Base-by-base conservation (phyloP, 2,888 invertebrate genomes). In the Bellardia pandia region DNA sequence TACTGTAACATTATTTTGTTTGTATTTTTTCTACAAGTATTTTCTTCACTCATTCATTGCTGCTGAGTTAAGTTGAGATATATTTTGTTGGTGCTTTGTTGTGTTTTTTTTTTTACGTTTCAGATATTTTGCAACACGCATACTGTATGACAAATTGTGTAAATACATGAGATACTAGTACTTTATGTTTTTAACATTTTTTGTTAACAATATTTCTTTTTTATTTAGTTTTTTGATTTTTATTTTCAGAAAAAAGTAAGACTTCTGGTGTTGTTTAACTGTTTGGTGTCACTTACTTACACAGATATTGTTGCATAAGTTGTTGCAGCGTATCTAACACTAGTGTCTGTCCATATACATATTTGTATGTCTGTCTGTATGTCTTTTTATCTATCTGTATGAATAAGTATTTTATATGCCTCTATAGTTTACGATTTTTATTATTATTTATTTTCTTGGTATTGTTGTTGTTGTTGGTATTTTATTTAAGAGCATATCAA, bases 81-180 rank as follows among this genome's bases (percentile, higher is more conserved):
- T 23, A 48, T 33, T 74, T 76, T 42, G 16, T 64, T 64, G 42
- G n/a, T 37, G 23, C 3, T 56, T 16, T 40, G 72, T 62, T 66
- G 45, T 13, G 11, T 69, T 9, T 62, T 71, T 58, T 56, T n/a
- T 74, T 60, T 37, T 74, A 23, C 9, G n/a, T 69, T 75, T 58
- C 53, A 84, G 68, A 85, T 68, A 86, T 86, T 80, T 86, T 86
- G 86, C 83, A 86, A 86, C 86, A 86, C 86, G 86, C 83, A 86
- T 84, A 66, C 83, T 71, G 58, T 76, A 91, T 91, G 91, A 91
- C 91, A 91, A 91, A 91, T 91, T 91, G 91, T 91, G 91, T 90
- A 91, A 91, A 91, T 91, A 89, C 91, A 91, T 91, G 91, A 91
- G 91, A 91, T 90, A 91, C 89, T 90, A 90, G 66, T 66, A 76